Evolutionary conservation across 2,888 invertebrate species (phyloP).

Genomic region (Drosophila falleni): DNA sequence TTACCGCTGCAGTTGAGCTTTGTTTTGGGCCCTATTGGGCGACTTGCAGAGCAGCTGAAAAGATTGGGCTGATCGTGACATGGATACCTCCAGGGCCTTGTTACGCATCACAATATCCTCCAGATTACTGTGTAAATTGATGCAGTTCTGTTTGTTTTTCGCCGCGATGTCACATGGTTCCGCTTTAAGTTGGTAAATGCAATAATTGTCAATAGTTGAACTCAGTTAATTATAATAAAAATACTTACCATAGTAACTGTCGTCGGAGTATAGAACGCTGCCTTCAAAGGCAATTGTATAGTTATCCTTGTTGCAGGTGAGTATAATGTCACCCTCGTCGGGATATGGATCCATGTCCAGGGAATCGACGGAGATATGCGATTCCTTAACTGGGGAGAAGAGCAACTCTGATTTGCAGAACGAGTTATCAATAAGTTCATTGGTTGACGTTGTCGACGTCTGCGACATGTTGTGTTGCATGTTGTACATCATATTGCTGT

Average conservation of each 20-base stretch:
- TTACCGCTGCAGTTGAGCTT: conserved; percentile 88
- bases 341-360: conserved; percentile 93
- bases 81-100: conserved; percentile 89
- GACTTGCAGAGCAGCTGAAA: conserved; percentile 92
- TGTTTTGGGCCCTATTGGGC: conserved; percentile 49
- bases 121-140: conserved; percentile 85
- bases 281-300: conserved; percentile 98
- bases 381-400: conserved; percentile 95
- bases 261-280: conserved; percentile 94
- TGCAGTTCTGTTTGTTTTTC: conserved; percentile 84
- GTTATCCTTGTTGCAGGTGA: conserved; percentile 97
- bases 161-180: conserved; percentile 83
- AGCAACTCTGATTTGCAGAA: conserved; percentile 96
- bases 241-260: conserved; percentile 89
- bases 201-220: background rate
- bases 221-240: background rate
- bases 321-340: conserved; percentile 93
- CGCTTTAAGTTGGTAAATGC: conserved; percentile 47
- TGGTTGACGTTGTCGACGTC: conserved; percentile 85
- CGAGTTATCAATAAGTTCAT: conserved; percentile 92
- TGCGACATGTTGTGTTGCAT: conserved; percentile 76
- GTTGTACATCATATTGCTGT: conserved; percentile 58
- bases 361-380: conserved; percentile 93
- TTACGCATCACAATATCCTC: conserved; percentile 85
- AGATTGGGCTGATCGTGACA: conserved; percentile 95